Evolutionary conservation across 1,140 invertebrate species (phyloP), one percentile per base, ranked within the genome.

Genomic region (Saxidomus purpurata): DNA sequence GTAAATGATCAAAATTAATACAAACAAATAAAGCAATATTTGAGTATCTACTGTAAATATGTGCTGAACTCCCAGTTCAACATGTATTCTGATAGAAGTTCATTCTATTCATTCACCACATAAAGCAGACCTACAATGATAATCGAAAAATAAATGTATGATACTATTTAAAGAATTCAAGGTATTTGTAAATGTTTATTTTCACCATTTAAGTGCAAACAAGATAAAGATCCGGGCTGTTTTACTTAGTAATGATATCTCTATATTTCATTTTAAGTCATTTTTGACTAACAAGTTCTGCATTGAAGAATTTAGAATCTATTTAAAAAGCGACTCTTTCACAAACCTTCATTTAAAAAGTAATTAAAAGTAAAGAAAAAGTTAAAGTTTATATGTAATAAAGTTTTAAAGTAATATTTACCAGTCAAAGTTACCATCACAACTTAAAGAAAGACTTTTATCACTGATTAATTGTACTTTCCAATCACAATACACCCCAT

Each of bases 161-260:
- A 63, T 28, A 63, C 28, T 63, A 63, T 63, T 25, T 63, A 63
- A 63, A 63, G 59, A 63, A 63, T 63, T 63, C n/a, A 25, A 63
- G n/a, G 19, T 55, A 55, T 55, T 55, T 55, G 52, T 63, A 28
- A 28, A 63, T 63, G 59, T 63, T 63, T 63, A 63, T 63, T 63
- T 25, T n/a, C 4, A 63, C 6, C 9, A n/a, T 28, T 63, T 28
- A 1, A 28, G 4, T 63, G 0, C 25, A 63, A 11, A 63, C 8
- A 25, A 25, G 25, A 63, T 63, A 28, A 63, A 28, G 25, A 63
- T 63, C 0, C n/a, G 1, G 3, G 15, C 19, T 8, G 28, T 28
- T 63, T 25, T 63, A n/a, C n/a, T 25, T 28, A 6, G n/a, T 25
- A 63, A 8, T 25, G 8, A 28, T 28, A 22, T 63, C 28, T 28